Percentiles rank a stretch among this genome's conserved stretches.
Evolutionary conservation across 2,888 invertebrate genomes (phyloP).

Genomic region (Eupithecia subfuscata): DNA sequence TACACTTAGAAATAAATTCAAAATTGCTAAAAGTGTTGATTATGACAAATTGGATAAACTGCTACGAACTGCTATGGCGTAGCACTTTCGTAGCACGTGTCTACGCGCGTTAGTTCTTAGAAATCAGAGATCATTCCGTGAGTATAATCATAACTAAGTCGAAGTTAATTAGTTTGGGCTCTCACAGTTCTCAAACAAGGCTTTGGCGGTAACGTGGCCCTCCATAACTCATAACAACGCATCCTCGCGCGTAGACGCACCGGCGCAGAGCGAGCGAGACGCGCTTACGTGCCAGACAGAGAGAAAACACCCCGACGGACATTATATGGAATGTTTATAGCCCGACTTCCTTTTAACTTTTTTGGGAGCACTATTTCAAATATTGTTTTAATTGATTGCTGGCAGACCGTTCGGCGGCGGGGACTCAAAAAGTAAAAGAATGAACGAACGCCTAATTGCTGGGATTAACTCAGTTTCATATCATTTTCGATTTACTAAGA

Average conservation of each 20-base stretch:
- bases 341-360: constrained; percentile 76
- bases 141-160: constrained; percentile 75
- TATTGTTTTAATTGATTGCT: constrained; percentile 83
- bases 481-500: constrained; percentile 62
- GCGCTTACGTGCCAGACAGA: constrained; percentile 47
- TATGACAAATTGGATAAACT: neutral
- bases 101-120: constrained; percentile 44
- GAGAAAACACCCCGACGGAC: constrained; percentile 52
- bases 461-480: constrained; percentile 64
- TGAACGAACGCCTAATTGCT: constrained; percentile 70
- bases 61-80: constrained; percentile 51
- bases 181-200: constrained; percentile 68
- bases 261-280: constrained; percentile 72
- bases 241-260: constrained; percentile 76
- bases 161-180: constrained; percentile 80
- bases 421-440: constrained; percentile 38
- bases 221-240: constrained; percentile 74
- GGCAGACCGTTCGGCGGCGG: constrained; percentile 79
- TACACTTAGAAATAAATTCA: too few species aligned
- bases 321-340: constrained; percentile 78
- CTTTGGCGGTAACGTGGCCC: constrained; percentile 78
- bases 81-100: constrained; percentile 54
- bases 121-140: constrained; percentile 58
- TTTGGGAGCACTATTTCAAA: constrained; percentile 80
- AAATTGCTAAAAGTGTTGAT: too few species aligned